Base-by-base conservation (phyloP, 2,888 invertebrate species). In the Pollenia labialis region DNA sequence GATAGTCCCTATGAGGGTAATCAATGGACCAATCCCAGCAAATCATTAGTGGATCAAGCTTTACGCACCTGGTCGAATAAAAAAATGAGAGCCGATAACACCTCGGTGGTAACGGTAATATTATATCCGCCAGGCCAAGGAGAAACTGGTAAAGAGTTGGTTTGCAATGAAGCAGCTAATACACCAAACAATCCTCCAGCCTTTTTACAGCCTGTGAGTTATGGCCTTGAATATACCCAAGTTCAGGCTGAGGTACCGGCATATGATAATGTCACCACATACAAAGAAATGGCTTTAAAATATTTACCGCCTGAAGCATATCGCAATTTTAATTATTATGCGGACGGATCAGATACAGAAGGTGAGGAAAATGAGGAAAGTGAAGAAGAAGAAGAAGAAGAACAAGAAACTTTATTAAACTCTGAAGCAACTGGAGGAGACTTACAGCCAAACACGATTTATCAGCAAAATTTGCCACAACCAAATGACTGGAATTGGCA, bases 61-160 rank as follows among this genome's bases (percentile, higher is more conserved):
- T 94, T 97, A 71, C 96, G 97, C 88, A 94, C 95, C 80, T 99
- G 99, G 99, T 95, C 96, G 23, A 95, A 95, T 68, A 96, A 97
- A 8, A 95, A 96, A 91, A 96, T 98, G 95, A 95, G 99, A 54
- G 99, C 99, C 0, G 99, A 99, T 93, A 99, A 99, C 93, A 98
- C 99, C 0, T 98, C 98, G 14, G 98, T 98, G 64, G 97, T 99
- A 23, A 97, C 93, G 80, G 92, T 99, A 23, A 97, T 99, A 95
- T 94, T 98, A 87, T 98, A 98, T 94, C 98, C 98, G 62, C 97
- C 97, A 0, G 97, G 97, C 96, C 71, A 82, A 68, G 80, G 52
- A 10, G 84, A 84, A 48, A 68, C 84, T 42, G 9, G 96, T 96
- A 54, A 54, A 12, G 16, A 60, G 11, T 12, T 14, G 0, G 42